Percentiles rank a stretch among this genome's conserved stretches.
Conservation (phyloP, 2,797 vertebrate genomes). For the Orestias chungarensis region DNA sequence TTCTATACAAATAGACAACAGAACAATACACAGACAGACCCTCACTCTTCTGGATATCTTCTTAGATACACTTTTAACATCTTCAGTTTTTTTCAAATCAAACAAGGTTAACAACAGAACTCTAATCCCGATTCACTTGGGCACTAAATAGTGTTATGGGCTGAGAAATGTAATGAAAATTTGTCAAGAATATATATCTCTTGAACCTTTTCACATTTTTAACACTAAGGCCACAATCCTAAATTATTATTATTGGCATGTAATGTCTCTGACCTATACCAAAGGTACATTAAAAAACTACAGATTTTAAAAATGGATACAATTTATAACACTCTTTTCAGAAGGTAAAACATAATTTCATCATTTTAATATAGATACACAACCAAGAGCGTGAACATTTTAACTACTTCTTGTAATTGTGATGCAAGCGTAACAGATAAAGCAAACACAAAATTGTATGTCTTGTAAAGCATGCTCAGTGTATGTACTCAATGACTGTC, state of each 20-base stretch:
- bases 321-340: not conserved
- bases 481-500: no score
- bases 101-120: conserved; percentile 18
- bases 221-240: not conserved
- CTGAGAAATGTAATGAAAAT: not conserved
- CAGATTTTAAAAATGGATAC: not conserved
- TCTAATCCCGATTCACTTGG: conserved; percentile 24
- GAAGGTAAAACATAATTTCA: not conserved
- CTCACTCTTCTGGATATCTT: conserved; percentile 40
- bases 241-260: not conserved
- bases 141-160: conserved; percentile 9
- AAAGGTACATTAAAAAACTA: not conserved
- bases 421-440: not conserved
- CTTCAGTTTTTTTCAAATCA: conserved; percentile 45
- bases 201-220: conserved; percentile 1
- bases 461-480: no score
- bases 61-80: conserved; percentile 33
- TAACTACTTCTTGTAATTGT: not conserved
- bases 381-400: not conserved
- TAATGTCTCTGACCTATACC: not conserved
- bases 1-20: conserved; percentile 55
- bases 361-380: not conserved
- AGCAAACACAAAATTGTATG: no score
- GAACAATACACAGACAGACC: conserved; percentile 49
- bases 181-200: not conserved